A percentile compares a stretch with the other conserved stretches of the same genome.
These are phyloP conservation scores for Antigone vipio DNA, from an alignment of 2,113 vertebrate genomes.

Conservation along the genomic window DNA sequence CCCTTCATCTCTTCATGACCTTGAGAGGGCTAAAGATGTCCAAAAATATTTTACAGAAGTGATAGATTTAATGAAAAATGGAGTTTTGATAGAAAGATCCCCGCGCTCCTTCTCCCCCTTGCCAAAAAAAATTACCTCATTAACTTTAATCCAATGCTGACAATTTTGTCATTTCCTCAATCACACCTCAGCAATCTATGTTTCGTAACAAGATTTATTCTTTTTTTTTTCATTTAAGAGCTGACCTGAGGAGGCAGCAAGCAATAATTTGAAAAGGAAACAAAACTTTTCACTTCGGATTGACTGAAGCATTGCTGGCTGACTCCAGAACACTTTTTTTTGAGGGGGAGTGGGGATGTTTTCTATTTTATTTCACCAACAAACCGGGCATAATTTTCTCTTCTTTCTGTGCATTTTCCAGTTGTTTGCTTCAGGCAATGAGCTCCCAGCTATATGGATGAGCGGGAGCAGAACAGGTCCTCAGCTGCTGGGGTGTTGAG, in stretches of 20 bases:
- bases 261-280: constrained; percentile 27
- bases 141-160: not conserved
- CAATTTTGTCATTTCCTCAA: constrained; percentile 16
- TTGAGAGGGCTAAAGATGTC: not conserved
- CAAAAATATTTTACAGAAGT: not conserved
- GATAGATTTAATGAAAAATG: not conserved
- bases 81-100: not conserved
- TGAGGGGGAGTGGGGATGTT: not conserved
- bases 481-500: not conserved
- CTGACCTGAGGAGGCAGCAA: constrained; percentile 24
- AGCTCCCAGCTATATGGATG: not conserved
- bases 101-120: not conserved
- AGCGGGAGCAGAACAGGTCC: not conserved
- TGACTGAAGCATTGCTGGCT: not conserved
- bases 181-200: not conserved
- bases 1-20: not conserved
- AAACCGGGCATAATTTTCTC: not conserved
- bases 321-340: not conserved
- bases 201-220: not conserved
- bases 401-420: not conserved
- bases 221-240: not conserved
- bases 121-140: not conserved
- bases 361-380: not conserved
- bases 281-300: constrained; percentile 3
- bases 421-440: not conserved